A percentile compares a stretch with the other conserved stretches of the same genome.
Conservation (phyloP, 2,113 vertebrate species). For the Hippocampus mohnikei region DNA sequence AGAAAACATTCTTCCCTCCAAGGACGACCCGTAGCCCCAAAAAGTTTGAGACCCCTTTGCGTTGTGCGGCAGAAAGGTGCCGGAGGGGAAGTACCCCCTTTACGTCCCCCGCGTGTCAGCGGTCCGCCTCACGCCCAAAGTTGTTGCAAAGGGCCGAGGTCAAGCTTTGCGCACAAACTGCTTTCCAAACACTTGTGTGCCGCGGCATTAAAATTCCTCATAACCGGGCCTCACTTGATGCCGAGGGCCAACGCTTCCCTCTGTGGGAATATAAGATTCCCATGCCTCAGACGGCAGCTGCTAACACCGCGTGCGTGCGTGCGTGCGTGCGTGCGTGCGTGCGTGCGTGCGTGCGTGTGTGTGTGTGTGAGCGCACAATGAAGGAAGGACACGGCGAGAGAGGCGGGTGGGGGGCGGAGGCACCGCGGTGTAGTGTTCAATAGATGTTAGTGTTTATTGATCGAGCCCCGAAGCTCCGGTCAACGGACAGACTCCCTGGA, state of each 20-base stretch:
- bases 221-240: slow-evolving; percentile 21
- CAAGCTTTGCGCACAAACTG: not conserved
- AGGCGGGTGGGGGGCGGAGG: slow-evolving; percentile 35
- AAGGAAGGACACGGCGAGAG: slow-evolving; percentile 44
- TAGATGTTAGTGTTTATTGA: slow-evolving; percentile 82
- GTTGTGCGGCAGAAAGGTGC: too few species aligned
- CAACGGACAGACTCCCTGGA: slow-evolving; percentile 72
- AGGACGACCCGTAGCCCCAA: too few species aligned
- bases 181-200: slow-evolving; percentile 2
- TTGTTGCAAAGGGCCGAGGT: not conserved
- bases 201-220: not conserved
- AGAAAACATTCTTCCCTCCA: too few species aligned
- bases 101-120: not conserved
- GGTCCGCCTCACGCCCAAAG: not conserved
- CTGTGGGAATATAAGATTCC: slow-evolving; percentile 69
- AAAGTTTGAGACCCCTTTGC: too few species aligned
- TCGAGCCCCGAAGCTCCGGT: slow-evolving; percentile 72
- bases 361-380: slow-evolving; percentile 46
- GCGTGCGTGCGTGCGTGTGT: slow-evolving; percentile 11
- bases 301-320: slow-evolving; percentile 34
- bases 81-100: too few species aligned
- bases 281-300: slow-evolving; percentile 69
- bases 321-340: slow-evolving; percentile 33
- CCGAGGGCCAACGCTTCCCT: slow-evolving; percentile 54
- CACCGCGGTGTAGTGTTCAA: slow-evolving; percentile 68